Evolutionary conservation across 2,888 invertebrate species (phyloP), one percentile per base, ranked within the genome.

Genomic region (Eupithecia centaureata): DNA sequence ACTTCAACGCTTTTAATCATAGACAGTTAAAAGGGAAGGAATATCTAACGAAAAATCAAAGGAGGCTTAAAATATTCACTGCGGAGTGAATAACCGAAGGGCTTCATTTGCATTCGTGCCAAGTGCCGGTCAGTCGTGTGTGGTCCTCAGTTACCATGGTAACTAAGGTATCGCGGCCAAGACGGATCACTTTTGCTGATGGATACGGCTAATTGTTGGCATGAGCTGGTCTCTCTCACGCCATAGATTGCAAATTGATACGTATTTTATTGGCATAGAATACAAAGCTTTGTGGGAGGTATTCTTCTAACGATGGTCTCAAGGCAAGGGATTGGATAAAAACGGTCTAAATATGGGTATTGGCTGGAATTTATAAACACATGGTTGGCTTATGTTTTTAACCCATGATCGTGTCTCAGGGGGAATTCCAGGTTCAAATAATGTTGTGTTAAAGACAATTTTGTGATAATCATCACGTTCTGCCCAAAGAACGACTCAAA

Each of bases 141-240:
- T 92, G 92, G 92, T 92, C 92, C 86, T 86, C 80, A 79, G 92
- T 92, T 82, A 77, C 88, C 81, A 90, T 88, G 85, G 90, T 76
- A 83, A 84, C 84, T 78, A 77, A 77, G 78, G 72, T 78, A 82
- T 80, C 69, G 74, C 73, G 67, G 64, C 64, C 72, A 73, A 70
- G 75, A 75, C 72, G 79, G 78, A 79, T 81, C 74, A 74, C 77
- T 79, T 83, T 69, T 65, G 51, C 91, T 89, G 92, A 92, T 92
- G 88, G 88, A 88, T 88, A 80, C 76, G 76, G 82, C 86, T 91
- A 92, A 92, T 92, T 92, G 92, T 92, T 83, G 79, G 80, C 77
- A 79, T 57, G 57, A 79, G 79, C 32, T 33, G 63, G 42, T 35
- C 67, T 18, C 57, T 57, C 59, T 59, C 57, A 57, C 57, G 57